Percentiles rank a stretch among this genome's conserved stretches.
These are phyloP conservation scores for Empis stercorea DNA, from an alignment of 2,888 invertebrate species.

Conservation along the genomic window DNA sequence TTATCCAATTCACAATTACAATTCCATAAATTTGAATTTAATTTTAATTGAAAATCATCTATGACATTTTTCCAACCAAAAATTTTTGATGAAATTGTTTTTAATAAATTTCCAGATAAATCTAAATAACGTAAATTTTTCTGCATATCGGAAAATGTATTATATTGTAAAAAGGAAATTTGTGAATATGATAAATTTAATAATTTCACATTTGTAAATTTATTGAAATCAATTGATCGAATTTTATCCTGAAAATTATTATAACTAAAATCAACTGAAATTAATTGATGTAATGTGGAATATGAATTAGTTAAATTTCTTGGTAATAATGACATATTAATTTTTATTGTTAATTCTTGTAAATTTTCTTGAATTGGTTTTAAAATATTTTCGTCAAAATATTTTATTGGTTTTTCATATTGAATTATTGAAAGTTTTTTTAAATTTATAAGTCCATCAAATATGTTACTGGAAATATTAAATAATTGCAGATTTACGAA, in stretches of 20 bases:
- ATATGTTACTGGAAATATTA: no score
- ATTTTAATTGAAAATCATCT: constrained; percentile 14
- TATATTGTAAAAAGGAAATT: constrained; percentile 18
- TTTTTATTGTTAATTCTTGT: background rate
- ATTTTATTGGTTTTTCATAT: constrained; percentile 34
- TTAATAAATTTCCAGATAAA: constrained; percentile 22
- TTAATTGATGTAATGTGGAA: background rate
- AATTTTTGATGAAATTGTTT: constrained; percentile 15
- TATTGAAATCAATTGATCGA: background rate
- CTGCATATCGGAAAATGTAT: constrained; percentile 18
- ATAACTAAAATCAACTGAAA: background rate
- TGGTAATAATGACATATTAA: background rate
- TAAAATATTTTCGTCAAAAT: background rate
- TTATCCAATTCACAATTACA: constrained; percentile 18
- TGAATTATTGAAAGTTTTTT: constrained; percentile 24
- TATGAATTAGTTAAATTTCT: background rate
- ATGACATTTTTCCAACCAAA: constrained; percentile 18
- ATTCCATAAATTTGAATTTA: constrained; percentile 20
- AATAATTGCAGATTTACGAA: no score
- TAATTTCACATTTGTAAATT: background rate
- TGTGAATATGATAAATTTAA: constrained; percentile 14
- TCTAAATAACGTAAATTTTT: constrained; percentile 19
- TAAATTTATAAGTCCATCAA: no score
- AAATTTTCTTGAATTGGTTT: background rate
- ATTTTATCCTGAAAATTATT: background rate